A percentile compares a stretch with the other conserved stretches of the same genome.
These are phyloP conservation scores for Penaeus monodon DNA, from an alignment of 2,888 invertebrate species.

Conservation along the genomic window DNA sequence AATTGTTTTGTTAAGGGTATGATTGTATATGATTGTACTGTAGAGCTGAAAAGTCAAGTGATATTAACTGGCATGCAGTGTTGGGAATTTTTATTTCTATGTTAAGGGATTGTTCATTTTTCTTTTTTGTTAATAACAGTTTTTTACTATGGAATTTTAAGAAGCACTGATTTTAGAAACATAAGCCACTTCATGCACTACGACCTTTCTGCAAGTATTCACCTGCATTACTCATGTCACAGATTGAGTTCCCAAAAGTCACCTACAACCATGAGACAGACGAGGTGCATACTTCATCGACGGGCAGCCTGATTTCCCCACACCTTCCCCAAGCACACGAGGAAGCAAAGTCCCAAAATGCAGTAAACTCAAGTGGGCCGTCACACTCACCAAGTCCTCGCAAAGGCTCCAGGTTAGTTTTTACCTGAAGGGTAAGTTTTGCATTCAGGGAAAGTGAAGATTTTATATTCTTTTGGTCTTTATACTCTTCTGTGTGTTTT, in stretches of 20 bases:
- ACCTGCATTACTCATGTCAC: not conserved
- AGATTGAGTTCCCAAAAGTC: conserved; percentile 59
- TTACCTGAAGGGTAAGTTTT: too few species aligned
- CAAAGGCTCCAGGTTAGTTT: conserved; percentile 20
- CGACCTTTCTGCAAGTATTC: too few species aligned
- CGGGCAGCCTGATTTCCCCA: conserved; percentile 53
- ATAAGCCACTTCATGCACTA: too few species aligned
- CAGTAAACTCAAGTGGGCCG: conserved; percentile 10
- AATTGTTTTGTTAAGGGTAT: too few species aligned
- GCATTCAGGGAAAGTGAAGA: not conserved
- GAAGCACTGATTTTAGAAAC: too few species aligned
- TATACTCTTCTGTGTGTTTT: not conserved
- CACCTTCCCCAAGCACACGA: conserved; percentile 40
- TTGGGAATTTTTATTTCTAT: too few species aligned
- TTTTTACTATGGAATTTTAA: too few species aligned
- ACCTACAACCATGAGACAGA: conserved; percentile 46
- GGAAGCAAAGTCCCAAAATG: not conserved
- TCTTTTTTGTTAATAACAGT: too few species aligned
- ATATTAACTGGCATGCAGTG: too few species aligned
- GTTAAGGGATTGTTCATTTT: too few species aligned
- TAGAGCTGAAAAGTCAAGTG: too few species aligned
- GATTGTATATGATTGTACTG: too few species aligned
- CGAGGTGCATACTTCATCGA: conserved; percentile 27
- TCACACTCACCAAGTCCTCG: conserved; percentile 32
- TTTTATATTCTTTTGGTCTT: not conserved